Conservation (phyloP, 2,113 vertebrate genomes). For the Petrocephalus microphthalmus region DNA sequence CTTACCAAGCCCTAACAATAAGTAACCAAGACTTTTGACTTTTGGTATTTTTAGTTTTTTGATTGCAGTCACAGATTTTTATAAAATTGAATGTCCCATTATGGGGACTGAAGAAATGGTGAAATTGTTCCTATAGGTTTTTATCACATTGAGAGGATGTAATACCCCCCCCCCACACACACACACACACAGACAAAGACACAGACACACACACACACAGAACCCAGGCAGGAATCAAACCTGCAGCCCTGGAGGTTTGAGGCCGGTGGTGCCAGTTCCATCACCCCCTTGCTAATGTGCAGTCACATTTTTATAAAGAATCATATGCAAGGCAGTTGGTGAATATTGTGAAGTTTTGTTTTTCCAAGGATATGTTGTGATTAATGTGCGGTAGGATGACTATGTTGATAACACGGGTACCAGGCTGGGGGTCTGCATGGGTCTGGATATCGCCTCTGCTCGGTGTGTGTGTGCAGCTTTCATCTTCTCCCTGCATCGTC, state of each 20-base stretch:
- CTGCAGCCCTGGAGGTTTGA: not conserved
- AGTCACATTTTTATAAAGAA: not conserved
- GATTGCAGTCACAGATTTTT: no score
- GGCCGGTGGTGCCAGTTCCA: not conserved
- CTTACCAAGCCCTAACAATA: no score
- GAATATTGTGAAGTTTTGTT: not conserved
- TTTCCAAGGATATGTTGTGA: not conserved
- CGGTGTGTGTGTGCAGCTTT: not conserved
- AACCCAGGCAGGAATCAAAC: no score
- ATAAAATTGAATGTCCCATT: no score
- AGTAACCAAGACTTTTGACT: no score
- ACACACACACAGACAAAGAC: no score
- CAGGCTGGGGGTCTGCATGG: not conserved
- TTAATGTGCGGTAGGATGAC: not conserved
- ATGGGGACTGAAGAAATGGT: no score
- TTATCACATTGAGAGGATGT: no score
- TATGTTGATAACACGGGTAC: not conserved
- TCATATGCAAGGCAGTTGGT: not conserved
- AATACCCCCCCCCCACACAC: no score
- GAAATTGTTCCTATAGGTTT: no score
- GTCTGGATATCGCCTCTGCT: not conserved
- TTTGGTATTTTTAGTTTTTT: no score
- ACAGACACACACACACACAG: no score
- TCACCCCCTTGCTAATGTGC: not conserved
- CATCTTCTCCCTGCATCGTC: not conserved